Base-by-base conservation (phyloP, 2,113 vertebrate species). In the Uropsilus gracilis region DNA sequence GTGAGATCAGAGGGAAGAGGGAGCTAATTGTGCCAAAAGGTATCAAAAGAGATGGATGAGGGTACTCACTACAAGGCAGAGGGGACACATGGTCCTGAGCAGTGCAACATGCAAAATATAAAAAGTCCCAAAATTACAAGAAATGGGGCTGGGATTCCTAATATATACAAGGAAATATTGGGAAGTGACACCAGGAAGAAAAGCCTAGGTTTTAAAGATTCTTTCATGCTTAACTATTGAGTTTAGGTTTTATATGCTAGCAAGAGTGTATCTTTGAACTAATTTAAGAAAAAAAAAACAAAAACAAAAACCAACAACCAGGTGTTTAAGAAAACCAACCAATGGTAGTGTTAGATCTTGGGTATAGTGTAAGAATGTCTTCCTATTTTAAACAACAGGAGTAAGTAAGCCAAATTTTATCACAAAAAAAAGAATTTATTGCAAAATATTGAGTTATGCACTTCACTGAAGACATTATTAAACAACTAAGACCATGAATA, bases 241-340 rank as follows among this genome's bases (percentile, higher is more conserved):
- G 93, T 63, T 83, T n/a, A 4, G 17, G 3, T 78, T 86, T 84
- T 75, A 71, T 32, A 32, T 17, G 63, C 1, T 14, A 88, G 8
- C 3, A 11, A 39, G 63, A 13, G 11, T 42, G 17, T n/a, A 7
- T 32, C 16, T 72, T 24, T 57, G 32, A 34, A 91, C 32, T 86
- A 86, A 77, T 42, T 85, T 46, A 69, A 72, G 30, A 37, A 63
- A 22, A n/a, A n/a, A n/a, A n/a, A n/a, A n/a, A n/a, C n/a, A n/a
- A n/a, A n/a, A n/a, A n/a, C n/a, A n/a, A n/a, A 59, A 4, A 81
- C 86, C 87, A 30, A 46, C 22, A 76, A 66, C 4, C 2, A 66
- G 55, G 24, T 48, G n/a, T 81, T 91, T 95, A 61, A 44, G 42
- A 94, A 95, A 50, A 9, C 44, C 37, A 82, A 77, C 28, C 8